Evolutionary conservation across 1,140 invertebrate genomes (phyloP).

Genomic region (Calycopis cecrops): DNA sequence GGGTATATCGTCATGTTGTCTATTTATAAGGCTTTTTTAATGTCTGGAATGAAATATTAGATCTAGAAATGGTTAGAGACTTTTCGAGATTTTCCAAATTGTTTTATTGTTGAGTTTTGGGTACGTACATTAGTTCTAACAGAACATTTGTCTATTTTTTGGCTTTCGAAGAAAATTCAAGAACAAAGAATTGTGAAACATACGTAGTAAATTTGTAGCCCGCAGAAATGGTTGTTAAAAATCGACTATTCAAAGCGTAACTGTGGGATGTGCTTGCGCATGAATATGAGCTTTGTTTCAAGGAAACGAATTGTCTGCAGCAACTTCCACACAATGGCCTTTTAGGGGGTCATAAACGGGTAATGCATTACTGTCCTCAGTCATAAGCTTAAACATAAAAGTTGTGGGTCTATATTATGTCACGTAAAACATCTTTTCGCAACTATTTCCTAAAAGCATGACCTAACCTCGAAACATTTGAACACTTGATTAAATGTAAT

Average conservation of each 20-base stretch:
- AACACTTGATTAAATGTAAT: too few species aligned
- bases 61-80: too few species aligned
- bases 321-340: conserved; percentile 40
- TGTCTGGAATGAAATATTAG: too few species aligned
- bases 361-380: conserved; percentile 40
- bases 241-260: conserved; percentile 42
- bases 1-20: too few species aligned
- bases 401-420: too few species aligned
- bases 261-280: conserved; percentile 25
- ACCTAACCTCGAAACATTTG: too few species aligned
- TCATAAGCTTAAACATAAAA: neutral
- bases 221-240: conserved; percentile 8
- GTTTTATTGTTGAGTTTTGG: too few species aligned
- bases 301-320: conserved; percentile 58
- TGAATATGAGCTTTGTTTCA: conserved; percentile 37
- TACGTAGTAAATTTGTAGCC: neutral
- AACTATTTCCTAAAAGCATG: too few species aligned
- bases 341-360: conserved; percentile 36
- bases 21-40: too few species aligned
- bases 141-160: too few species aligned
- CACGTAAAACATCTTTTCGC: neutral
- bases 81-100: too few species aligned
- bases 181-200: neutral
- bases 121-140: too few species aligned
- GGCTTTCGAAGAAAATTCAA: neutral